These are phyloP conservation scores for Halocynthia roretzi DNA, from an alignment of 23 tunicate genomes.

Conservation along the genomic window DNA sequence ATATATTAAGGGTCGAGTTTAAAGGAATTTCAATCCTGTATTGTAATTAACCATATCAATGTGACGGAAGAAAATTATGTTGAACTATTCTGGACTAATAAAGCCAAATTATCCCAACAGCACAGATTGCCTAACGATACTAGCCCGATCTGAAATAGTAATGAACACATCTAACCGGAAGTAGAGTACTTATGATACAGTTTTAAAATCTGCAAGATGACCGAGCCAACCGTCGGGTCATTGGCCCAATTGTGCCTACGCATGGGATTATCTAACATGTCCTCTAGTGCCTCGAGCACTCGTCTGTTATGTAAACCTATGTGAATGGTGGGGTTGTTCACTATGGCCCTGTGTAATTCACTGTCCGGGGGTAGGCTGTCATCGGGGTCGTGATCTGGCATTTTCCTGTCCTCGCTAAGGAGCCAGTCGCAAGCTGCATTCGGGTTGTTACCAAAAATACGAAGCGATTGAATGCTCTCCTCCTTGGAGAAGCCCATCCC, in stretches of 20 bases:
- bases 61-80: too few species aligned
- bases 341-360: conserved; percentile 69
- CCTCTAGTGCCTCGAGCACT: conserved; percentile 86
- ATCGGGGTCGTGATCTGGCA: conserved; percentile 22
- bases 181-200: conserved; percentile 82
- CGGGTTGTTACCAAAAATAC: conserved; percentile 55
- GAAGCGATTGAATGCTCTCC: conserved; percentile 41
- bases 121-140: too few species aligned
- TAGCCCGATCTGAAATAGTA: too few species aligned
- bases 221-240: conserved; percentile 89
- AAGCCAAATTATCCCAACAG: too few species aligned
- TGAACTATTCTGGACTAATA: too few species aligned
- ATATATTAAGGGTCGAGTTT: too few species aligned
- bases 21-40: too few species aligned
- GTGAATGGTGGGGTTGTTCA: conserved; percentile 80
- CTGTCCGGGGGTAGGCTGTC: conserved; percentile 54
- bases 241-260: conserved; percentile 92
- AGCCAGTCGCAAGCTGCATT: conserved; percentile 88
- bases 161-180: conserved; percentile 3
- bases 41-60: too few species aligned
- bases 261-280: conserved; percentile 92
- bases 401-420: conserved; percentile 45
- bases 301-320: conserved; percentile 78
- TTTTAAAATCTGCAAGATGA: conserved; percentile 74
- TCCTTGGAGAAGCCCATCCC: conserved; percentile 81